A percentile compares a stretch with the other conserved stretches of the same genome.
Conservation (phyloP, 2,797 vertebrate genomes). For the Huso huso region DNA sequence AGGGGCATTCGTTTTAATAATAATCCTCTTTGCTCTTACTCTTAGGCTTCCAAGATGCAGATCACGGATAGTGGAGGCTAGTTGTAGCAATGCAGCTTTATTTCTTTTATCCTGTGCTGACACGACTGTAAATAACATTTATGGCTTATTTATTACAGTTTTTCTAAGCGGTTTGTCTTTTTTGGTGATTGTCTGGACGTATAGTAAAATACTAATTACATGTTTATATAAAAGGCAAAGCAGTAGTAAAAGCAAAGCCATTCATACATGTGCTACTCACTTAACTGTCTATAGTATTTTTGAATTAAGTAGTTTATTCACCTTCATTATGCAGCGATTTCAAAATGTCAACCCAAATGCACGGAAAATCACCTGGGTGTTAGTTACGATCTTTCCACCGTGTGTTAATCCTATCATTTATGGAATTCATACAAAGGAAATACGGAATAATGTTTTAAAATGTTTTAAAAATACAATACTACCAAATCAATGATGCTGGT, state of each 20-base stretch:
- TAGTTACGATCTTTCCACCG: slow-evolving; percentile 21
- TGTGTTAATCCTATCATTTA: slow-evolving; percentile 25
- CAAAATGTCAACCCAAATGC: slow-evolving; percentile 14
- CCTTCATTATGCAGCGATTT: slow-evolving; percentile 18
- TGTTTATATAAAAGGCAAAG: slow-evolving; percentile 14
- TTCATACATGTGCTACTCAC: slow-evolving; percentile 26
- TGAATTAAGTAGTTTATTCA: slow-evolving; percentile 16
- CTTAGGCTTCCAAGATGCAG: slow-evolving; percentile 22
- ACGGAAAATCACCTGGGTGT: slow-evolving; percentile 15
- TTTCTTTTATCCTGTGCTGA: slow-evolving; percentile 26
- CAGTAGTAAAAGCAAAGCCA: slow-evolving; percentile 19
- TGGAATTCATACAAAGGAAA: slow-evolving; percentile 27
- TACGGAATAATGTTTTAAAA: slow-evolving; percentile 5
- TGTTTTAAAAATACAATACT: slow-evolving; percentile 1
- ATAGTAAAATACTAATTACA: slow-evolving; percentile 19
- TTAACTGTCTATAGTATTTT: slow-evolving; percentile 15
- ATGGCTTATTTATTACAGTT: slow-evolving; percentile 19
- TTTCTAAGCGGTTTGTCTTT: slow-evolving; percentile 14
- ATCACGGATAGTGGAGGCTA: slow-evolving; percentile 20
- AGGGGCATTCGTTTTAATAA: slow-evolving; percentile 8
- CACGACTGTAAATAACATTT: slow-evolving; percentile 25
- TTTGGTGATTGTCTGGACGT: slow-evolving; percentile 19
- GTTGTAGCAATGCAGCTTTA: slow-evolving; percentile 22
- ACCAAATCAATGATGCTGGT: not conserved
- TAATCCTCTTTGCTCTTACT: slow-evolving; percentile 26